phyloP scores from a whole-genome alignment of 2,888 invertebrate species.

The Cheilosia variabilis region DNA sequence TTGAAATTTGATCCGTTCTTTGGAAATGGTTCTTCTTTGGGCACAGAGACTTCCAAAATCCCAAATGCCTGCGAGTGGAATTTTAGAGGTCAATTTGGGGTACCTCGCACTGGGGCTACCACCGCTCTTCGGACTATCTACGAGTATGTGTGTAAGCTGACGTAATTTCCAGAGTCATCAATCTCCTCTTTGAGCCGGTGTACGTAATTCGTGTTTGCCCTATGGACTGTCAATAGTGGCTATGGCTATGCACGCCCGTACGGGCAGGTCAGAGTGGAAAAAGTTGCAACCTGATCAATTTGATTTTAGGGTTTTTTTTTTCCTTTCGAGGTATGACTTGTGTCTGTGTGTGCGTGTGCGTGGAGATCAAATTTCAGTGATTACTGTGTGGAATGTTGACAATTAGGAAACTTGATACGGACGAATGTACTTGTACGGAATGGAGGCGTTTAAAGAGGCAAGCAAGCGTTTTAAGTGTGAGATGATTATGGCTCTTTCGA shows the following conservation, averaged over 20 bases:
- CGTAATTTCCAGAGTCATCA: constrained; percentile 48
- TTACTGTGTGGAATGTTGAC: constrained; percentile 46
- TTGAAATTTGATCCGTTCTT: constrained; percentile 73
- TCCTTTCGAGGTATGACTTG: background rate
- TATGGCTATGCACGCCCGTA: background rate
- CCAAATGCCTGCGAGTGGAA: constrained; percentile 40
- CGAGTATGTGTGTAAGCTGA: constrained; percentile 24
- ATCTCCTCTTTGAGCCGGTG: constrained; percentile 32
- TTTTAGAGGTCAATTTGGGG: constrained; percentile 60
- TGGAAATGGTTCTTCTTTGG: constrained; percentile 45
- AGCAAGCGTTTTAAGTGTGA: background rate
- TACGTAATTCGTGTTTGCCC: constrained; percentile 47
- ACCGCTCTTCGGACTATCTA: constrained; percentile 1
- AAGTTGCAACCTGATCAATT: constrained; percentile 27
- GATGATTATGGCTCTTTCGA: background rate
- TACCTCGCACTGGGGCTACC: constrained; percentile 19
- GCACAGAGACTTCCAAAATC: constrained; percentile 19
- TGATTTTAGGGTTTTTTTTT: background rate
- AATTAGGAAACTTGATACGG: constrained; percentile 31
- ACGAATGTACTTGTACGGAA: background rate
- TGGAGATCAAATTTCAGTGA: constrained; percentile 42
- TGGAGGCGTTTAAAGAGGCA: background rate
- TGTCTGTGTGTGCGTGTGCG: background rate
- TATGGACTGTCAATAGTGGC: constrained; percentile 29
- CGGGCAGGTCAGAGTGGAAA: constrained; percentile 18